These are phyloP conservation scores for Euwallacea similis DNA, from an alignment of 1,140 invertebrate species.

Conservation along the genomic window DNA sequence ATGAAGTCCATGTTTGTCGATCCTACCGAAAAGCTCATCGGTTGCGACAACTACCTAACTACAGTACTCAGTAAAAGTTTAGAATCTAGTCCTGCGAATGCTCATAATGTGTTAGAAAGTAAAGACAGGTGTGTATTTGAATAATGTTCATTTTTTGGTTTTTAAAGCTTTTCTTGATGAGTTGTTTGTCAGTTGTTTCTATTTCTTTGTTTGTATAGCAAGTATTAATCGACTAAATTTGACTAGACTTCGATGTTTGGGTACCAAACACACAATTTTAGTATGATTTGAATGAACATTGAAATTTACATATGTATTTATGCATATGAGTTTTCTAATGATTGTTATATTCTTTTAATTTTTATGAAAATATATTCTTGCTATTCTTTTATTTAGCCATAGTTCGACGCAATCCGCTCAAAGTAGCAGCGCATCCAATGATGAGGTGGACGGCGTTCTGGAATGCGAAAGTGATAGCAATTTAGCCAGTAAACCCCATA, in stretches of 20 bases:
- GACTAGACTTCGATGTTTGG: too few species aligned
- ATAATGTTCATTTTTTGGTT: neutral
- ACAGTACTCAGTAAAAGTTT: slow-evolving; percentile 61
- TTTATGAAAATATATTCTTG: too few species aligned
- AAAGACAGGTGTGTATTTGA: slow-evolving; percentile 40
- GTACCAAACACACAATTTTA: too few species aligned
- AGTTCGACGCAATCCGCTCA: slow-evolving; percentile 48
- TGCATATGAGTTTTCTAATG: too few species aligned
- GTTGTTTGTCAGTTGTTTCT: too few species aligned
- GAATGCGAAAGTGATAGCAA: slow-evolving; percentile 36
- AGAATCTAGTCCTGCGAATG: slow-evolving; percentile 52
- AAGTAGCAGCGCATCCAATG: slow-evolving; percentile 44
- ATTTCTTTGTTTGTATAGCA: too few species aligned
- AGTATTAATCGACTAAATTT: too few species aligned
- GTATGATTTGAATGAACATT: too few species aligned
- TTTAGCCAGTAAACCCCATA: slow-evolving; percentile 57
- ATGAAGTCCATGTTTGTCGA: slow-evolving; percentile 57
- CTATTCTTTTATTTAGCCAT: slow-evolving; percentile 30
- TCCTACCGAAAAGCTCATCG: slow-evolving; percentile 64
- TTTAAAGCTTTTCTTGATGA: neutral
- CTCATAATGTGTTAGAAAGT: slow-evolving; percentile 46
- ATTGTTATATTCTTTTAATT: too few species aligned
- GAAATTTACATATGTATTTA: too few species aligned
- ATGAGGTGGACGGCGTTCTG: slow-evolving; percentile 39
- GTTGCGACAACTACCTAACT: slow-evolving; percentile 68